phyloP scores from a whole-genome alignment of 2,113 vertebrate species.

The Fukomys damarensis region DNA sequence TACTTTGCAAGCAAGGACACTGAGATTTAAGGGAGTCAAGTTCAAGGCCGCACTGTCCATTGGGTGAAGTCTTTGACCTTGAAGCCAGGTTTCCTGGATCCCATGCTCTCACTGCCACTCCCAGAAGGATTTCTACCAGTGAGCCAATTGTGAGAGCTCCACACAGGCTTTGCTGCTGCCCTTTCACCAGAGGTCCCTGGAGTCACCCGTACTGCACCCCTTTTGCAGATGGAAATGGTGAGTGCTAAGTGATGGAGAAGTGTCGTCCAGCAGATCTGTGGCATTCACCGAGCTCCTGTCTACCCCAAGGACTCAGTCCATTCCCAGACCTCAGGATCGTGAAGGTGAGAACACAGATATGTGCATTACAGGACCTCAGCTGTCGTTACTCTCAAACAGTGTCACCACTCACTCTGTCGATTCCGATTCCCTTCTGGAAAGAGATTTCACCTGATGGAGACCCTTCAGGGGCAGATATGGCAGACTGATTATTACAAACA shows the following conservation, averaged over 20 bases:
- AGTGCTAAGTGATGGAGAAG: neutral
- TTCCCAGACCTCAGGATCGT: accelerated
- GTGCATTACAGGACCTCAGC: accelerated
- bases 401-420: accelerated
- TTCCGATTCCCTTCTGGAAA: neutral
- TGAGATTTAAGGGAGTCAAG: neutral
- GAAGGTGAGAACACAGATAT: neutral
- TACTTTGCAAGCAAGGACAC: neutral
- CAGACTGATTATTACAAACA: neutral
- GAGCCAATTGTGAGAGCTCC: accelerated
- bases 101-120: accelerated
- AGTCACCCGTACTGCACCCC: neutral
- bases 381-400: accelerated
- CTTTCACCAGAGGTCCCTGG: too few relatives aligned
- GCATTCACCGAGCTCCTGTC: neutral
- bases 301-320: accelerated
- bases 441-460: neutral
- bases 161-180: accelerated
- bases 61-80: neutral
- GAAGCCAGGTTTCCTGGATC: neutral
- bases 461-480: neutral
- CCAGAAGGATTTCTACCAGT: neutral
- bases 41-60: neutral
- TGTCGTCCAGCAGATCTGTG: neutral
- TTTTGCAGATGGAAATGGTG: neutral